Conservation (phyloP, 2,797 vertebrate species). For the Acanthornis magna region DNA sequence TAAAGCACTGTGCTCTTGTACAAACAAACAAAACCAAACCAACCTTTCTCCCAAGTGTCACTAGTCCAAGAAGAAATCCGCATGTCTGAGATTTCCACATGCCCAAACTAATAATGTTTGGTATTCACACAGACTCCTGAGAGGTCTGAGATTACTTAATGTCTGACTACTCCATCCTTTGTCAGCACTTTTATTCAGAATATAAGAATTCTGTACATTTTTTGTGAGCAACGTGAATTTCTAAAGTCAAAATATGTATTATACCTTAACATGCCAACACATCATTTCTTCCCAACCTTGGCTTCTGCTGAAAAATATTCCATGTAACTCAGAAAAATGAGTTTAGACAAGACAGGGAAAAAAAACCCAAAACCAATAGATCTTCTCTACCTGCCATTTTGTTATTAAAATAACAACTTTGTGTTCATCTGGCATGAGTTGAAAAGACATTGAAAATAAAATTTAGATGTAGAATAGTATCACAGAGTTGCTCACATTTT, state of each 20-base stretch:
- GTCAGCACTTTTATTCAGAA: not conserved
- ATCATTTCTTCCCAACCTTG: not conserved
- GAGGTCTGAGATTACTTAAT: not conserved
- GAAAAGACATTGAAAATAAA: not conserved
- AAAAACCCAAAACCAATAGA: not conserved
- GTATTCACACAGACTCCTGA: not conserved
- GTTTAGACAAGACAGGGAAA: not conserved
- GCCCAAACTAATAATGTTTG: not conserved
- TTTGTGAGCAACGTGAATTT: not conserved
- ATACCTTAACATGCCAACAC: not conserved
- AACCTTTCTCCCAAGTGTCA: not conserved
- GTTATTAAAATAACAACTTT: not conserved
- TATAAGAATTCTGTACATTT: not conserved
- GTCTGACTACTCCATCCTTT: not conserved
- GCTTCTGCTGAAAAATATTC: not conserved
- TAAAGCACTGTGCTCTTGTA: not conserved
- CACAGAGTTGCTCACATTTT: not conserved
- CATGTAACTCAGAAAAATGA: not conserved
- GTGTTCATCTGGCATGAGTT: not conserved
- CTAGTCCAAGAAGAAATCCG: not conserved
- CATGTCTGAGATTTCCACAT: not conserved
- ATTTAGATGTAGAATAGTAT: not conserved
- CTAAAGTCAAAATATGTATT: not conserved
- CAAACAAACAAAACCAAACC: not conserved
- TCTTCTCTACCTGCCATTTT: not conserved